phyloP scores from a whole-genome alignment of 2,797 vertebrate genomes.

The Bucorvus abyssinicus region DNA sequence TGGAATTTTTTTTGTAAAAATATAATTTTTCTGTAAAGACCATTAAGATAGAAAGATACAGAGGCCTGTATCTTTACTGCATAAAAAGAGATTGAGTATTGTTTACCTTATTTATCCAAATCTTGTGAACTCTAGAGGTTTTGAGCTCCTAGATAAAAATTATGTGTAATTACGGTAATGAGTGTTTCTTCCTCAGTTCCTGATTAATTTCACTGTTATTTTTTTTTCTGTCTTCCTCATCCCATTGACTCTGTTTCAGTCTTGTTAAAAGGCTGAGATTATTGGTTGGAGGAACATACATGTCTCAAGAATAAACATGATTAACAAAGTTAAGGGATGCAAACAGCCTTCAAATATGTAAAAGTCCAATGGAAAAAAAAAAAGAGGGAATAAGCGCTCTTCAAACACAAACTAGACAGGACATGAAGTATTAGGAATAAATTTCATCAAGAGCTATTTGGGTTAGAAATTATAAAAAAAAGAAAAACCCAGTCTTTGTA shows the following conservation, averaged over 20 bases:
- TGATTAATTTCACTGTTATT: not conserved
- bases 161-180: too few species aligned
- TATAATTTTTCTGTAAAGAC: not conserved
- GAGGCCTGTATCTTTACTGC: not conserved
- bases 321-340: not conserved
- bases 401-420: not conserved
- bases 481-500: not conserved
- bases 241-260: not conserved
- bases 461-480: not conserved
- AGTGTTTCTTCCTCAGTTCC: not conserved
- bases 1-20: not conserved
- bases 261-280: not conserved
- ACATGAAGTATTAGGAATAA: not conserved
- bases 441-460: not conserved
- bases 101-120: not conserved
- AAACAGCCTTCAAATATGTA: not conserved
- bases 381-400: not conserved
- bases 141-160: not conserved
- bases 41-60: not conserved
- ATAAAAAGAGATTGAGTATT: not conserved
- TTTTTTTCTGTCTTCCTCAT: not conserved
- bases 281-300: not conserved
- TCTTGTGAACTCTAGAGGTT: not conserved
- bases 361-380: not conserved
- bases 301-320: not conserved